A percentile compares a stretch with the other conserved stretches of the same genome.
These are phyloP conservation scores for Lithophane ornitopus DNA, from an alignment of 2,888 invertebrate genomes.

Conservation along the genomic window DNA sequence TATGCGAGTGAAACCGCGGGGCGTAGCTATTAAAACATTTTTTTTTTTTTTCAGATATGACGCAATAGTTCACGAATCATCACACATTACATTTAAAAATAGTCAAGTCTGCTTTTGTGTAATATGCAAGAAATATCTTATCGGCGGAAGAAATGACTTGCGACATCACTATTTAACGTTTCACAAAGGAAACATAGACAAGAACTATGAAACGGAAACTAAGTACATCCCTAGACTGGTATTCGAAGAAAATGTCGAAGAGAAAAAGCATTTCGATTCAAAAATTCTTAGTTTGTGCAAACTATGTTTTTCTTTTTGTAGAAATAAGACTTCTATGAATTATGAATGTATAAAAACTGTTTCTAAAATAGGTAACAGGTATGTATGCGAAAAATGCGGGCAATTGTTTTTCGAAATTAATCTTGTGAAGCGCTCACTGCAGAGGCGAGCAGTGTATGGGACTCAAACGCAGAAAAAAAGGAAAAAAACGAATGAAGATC, in stretches of 20 bases:
- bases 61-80: constrained; percentile 71
- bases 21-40: too few relatives aligned
- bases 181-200: constrained; percentile 17
- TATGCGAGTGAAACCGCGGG: too few relatives aligned
- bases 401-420: constrained; percentile 70
- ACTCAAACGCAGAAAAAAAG: constrained; percentile 8
- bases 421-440: constrained; percentile 48
- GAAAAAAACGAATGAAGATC: constrained; percentile 65
- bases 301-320: constrained; percentile 70
- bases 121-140: constrained; percentile 71
- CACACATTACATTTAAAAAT: constrained; percentile 66
- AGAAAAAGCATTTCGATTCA: neutral
- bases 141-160: constrained; percentile 50
- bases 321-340: constrained; percentile 46
- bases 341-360: constrained; percentile 62
- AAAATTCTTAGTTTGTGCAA: constrained; percentile 67
- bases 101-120: constrained; percentile 63
- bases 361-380: constrained; percentile 58
- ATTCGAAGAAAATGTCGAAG: constrained; percentile 10
- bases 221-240: neutral
- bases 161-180: constrained; percentile 38
- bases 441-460: neutral
- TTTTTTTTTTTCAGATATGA: constrained; percentile 70
- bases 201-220: fast-evolving
- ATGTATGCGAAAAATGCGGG: constrained; percentile 67